These are phyloP conservation scores for Drosophila nebulosa DNA, from an alignment of 1,140 invertebrate genomes.

Conservation along the genomic window DNA sequence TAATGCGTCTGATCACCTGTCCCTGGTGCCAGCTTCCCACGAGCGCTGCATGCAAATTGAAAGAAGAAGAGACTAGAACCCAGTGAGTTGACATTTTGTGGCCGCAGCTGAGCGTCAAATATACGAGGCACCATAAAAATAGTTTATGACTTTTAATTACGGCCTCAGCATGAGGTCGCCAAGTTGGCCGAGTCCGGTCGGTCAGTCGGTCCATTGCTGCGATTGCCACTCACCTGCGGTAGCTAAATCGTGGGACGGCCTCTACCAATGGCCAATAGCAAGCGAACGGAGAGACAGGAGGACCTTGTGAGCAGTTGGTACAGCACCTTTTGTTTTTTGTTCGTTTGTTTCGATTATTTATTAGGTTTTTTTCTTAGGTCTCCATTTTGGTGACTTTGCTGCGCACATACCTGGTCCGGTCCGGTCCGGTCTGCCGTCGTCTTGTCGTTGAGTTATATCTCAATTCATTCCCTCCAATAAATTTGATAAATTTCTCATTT, in stretches of 20 bases:
- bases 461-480: conserved; percentile 69
- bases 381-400: conserved; percentile 49
- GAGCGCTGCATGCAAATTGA: conserved; percentile 63
- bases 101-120: conserved; percentile 60
- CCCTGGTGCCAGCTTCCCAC: conserved; percentile 41
- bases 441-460: conserved; percentile 70
- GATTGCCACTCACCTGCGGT: conserved; percentile 25
- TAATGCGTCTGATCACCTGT: conserved; percentile 44
- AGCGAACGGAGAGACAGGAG: conserved; percentile 7
- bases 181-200: conserved; percentile 15
- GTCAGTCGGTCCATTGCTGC: conserved; percentile 17
- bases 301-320: conserved; percentile 16
- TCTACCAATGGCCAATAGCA: conserved; percentile 40
- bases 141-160: conserved; percentile 77
- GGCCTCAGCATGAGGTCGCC: conserved; percentile 60
- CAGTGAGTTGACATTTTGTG: conserved; percentile 67
- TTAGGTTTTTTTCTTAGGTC: conserved; percentile 68
- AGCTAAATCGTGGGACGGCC: background rate
- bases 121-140: conserved; percentile 69
- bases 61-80: conserved; percentile 19
- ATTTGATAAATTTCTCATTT: conserved; percentile 77
- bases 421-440: no score
- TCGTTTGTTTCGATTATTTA: conserved; percentile 47
- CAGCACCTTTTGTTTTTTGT: conserved; percentile 46
- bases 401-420: background rate